Base-by-base conservation (phyloP, 2,113 vertebrate genomes). In the Pseudopodoces humilis region DNA sequence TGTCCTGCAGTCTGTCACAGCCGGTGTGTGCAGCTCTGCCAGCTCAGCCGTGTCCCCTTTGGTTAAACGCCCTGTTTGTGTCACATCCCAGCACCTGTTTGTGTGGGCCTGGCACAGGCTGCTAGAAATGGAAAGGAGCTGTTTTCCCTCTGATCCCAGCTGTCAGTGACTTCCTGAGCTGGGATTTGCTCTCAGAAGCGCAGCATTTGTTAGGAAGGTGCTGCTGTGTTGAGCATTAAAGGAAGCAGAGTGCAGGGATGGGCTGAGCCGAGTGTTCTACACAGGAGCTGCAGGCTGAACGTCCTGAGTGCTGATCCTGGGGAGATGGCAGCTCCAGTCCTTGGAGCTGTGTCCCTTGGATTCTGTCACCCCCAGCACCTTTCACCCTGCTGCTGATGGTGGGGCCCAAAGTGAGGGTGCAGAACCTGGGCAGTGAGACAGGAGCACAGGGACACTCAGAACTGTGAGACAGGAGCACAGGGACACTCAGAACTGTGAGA, bases 251-350 rank as follows among this genome's bases (percentile, higher is more conserved):
- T 11, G 5, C 8, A 4, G 23, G 50, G 53, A 35, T 18, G 8
- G 9, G 55, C 68, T 1, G 7, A 47, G 69, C 63, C 0, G 0
- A 4, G n/a, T 2, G 5, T 43, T 64, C 53, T 4, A 50, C 28
- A 4, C 23, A 7, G n/a, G 35, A 62, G 71, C 68, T 86, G 75
- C n/a, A 65, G 37, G 7, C 28, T 23, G 39, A 3, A 15, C 39
- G 25, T 25, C n/a, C 83, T 0, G 5, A 4, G n/a, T 1, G 20
- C 43, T 82, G 9, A 1, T 35, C 43, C 17, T 5, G 25, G 3
- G n/a, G 14, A 14, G 17, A 31, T 41, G 60, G 16, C 11, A 3
- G 0, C 23, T 35, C 13, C 15, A 13, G 44, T 17, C 4, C 35
- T 5, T 23, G 4, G 15, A 46, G 41, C 6, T 7, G n/a, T 33